Evolutionary conservation across 2,797 vertebrate genomes (phyloP).

Genomic region (Kryptopterus vitreolus): DNA sequence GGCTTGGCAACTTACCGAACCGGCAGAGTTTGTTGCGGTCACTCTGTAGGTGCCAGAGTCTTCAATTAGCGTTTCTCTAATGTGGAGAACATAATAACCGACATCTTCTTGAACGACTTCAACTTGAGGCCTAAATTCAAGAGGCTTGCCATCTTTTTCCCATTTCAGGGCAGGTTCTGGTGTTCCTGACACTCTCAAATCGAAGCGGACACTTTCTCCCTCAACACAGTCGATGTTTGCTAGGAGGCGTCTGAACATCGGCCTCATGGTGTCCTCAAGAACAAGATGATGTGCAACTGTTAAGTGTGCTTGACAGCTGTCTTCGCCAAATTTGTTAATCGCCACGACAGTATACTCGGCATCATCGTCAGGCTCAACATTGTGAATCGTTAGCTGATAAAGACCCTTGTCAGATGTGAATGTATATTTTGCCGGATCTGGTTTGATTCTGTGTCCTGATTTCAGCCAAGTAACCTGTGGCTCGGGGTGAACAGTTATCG

Average conservation of each 20-base stretch:
- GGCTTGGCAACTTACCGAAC: conserved; percentile 91
- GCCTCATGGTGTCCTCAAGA: conserved; percentile 87
- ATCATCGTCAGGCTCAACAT: conserved; percentile 84
- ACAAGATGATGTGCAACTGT: conserved; percentile 88
- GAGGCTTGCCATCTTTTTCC: conserved; percentile 90
- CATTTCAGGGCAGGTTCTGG: conserved; percentile 84
- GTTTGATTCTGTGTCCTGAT: conserved; percentile 92
- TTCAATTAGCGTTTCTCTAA: conserved; percentile 94
- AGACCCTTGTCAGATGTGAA: conserved; percentile 96
- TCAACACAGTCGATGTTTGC: conserved; percentile 93
- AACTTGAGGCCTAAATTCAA: conserved; percentile 86
- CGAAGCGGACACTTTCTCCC: conserved; percentile 89
- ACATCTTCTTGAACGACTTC: conserved; percentile 88
- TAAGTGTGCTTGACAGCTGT: conserved; percentile 92
- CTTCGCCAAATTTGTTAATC: conserved; percentile 94
- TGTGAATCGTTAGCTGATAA: conserved; percentile 93
- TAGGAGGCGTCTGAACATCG: conserved; percentile 96
- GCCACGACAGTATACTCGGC: conserved; percentile 93
- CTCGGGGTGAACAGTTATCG: conserved; percentile 97
- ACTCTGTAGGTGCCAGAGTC: conserved; percentile 94
- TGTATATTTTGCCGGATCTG: conserved; percentile 90
- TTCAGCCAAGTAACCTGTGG: conserved; percentile 95
- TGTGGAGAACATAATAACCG: conserved; percentile 88
- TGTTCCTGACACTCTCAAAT: conserved; percentile 91
- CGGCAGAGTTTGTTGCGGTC: conserved; percentile 91